Conservation (phyloP, 1,140 invertebrate species). For the Phenacoccus solenopsis region DNA sequence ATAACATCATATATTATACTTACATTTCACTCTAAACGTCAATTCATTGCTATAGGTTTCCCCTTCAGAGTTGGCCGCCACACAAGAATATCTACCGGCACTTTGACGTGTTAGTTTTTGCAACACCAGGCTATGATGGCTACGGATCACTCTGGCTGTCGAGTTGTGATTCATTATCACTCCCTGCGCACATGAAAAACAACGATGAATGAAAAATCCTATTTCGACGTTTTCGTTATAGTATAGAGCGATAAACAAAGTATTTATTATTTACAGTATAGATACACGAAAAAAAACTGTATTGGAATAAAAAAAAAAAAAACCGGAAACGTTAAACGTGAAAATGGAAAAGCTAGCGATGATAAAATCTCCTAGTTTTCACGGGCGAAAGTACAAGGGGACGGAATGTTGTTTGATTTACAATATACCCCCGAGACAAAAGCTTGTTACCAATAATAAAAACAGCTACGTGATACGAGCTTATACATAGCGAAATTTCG, state of each 20-base stretch:
- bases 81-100: conserved; percentile 46
- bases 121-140: conserved; percentile 49
- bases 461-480: no score
- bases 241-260: neutral
- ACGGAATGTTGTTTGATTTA: no score
- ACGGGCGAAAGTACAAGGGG: no score
- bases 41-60: conserved; percentile 43
- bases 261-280: neutral
- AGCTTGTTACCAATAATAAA: no score
- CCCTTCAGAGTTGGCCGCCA: conserved; percentile 43
- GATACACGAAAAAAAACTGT: neutral
- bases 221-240: neutral
- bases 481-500: no score
- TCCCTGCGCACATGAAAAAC: conserved; percentile 35
- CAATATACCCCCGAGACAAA: no score
- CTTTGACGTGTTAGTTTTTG: conserved; percentile 45
- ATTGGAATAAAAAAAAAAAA: neutral
- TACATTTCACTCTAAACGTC: conserved; percentile 48
- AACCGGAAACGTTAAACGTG: neutral
- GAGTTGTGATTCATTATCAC: conserved; percentile 45
- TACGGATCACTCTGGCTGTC: conserved; percentile 47
- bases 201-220: neutral
- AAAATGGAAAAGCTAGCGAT: no score
- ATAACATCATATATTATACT: no score
- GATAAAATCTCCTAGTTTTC: no score